phyloP scores from a whole-genome alignment of 2,888 invertebrate genomes.

The Drosophila imparisetae region DNA sequence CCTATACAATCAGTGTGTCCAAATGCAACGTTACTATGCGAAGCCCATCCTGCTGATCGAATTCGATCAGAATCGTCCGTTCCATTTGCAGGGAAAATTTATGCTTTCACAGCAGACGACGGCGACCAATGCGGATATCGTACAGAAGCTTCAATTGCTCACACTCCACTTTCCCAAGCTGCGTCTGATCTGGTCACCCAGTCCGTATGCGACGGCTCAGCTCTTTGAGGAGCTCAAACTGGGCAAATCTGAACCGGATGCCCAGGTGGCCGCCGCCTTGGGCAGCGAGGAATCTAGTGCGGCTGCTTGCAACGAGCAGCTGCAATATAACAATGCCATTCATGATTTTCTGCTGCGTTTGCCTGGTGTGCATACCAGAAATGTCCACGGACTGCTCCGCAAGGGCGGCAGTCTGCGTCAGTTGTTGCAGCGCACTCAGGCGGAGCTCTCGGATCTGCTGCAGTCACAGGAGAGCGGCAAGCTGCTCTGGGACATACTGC shows the following conservation, averaged over 20 bases:
- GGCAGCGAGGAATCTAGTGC: slow-evolving; percentile 87
- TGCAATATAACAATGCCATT: slow-evolving; percentile 89
- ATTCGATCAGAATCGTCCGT: slow-evolving; percentile 97
- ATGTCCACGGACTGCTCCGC: slow-evolving; percentile 91
- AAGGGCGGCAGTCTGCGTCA: slow-evolving; percentile 89
- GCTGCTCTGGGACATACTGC: slow-evolving; percentile 89
- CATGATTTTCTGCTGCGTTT: slow-evolving; percentile 94
- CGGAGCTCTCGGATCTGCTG: slow-evolving; percentile 89
- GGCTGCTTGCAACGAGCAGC: slow-evolving; percentile 82
- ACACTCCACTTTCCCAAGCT: slow-evolving; percentile 97
- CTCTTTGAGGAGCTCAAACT: slow-evolving; percentile 97
- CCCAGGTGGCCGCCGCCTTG: slow-evolving; percentile 89
- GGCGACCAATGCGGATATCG: slow-evolving; percentile 90
- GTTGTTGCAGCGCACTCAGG: slow-evolving; percentile 87
- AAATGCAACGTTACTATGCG: slow-evolving; percentile 95
- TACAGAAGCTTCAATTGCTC: slow-evolving; percentile 94
- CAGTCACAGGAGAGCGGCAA: slow-evolving; percentile 90
- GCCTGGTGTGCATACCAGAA: slow-evolving; percentile 95
- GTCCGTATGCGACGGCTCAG: slow-evolving; percentile 97
- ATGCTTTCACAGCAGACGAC: slow-evolving; percentile 90
- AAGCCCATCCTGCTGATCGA: slow-evolving; percentile 97
- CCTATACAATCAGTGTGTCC: slow-evolving; percentile 96
- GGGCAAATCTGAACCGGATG: slow-evolving; percentile 92
- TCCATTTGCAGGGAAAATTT: slow-evolving; percentile 94
- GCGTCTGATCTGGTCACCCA: slow-evolving; percentile 97